These are phyloP conservation scores for Kryptopterus vitreolus DNA, from an alignment of 2,797 vertebrate species.

Conservation along the genomic window DNA sequence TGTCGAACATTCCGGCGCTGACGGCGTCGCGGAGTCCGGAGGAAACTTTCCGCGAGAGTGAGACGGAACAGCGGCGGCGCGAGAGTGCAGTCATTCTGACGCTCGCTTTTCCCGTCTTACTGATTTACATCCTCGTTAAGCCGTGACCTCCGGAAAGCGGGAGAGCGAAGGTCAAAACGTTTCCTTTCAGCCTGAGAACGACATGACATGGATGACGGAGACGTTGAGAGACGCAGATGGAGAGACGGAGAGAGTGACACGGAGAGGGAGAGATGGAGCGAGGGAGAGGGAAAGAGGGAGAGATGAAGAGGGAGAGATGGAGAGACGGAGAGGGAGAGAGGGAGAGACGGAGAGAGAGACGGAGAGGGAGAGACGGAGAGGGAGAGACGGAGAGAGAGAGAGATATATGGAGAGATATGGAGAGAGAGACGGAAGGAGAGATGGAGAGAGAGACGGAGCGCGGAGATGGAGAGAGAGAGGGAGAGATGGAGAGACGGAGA, in stretches of 20 bases:
- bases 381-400: not conserved
- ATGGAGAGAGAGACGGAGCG: not conserved
- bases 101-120: constrained; percentile 40
- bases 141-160: constrained; percentile 8
- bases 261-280: constrained; percentile 14
- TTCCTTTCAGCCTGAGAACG: constrained; percentile 51
- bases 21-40: not conserved
- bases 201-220: constrained; percentile 28
- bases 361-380: not conserved
- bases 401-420: not conserved
- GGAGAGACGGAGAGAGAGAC: not conserved
- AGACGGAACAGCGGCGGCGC: constrained; percentile 50
- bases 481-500: not conserved
- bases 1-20: not conserved
- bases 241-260: constrained; percentile 11
- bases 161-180: constrained; percentile 45
- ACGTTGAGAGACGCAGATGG: constrained; percentile 8
- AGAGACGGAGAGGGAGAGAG: no score
- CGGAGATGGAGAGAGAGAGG: not conserved
- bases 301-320: not conserved
- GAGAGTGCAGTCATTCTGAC: constrained; percentile 52
- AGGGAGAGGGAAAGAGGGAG: not conserved
- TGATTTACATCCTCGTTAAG: constrained; percentile 47
- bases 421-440: not conserved
- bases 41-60: constrained; percentile 6